phyloP scores from a whole-genome alignment of 2,888 invertebrate genomes.

The Thereva unica region DNA sequence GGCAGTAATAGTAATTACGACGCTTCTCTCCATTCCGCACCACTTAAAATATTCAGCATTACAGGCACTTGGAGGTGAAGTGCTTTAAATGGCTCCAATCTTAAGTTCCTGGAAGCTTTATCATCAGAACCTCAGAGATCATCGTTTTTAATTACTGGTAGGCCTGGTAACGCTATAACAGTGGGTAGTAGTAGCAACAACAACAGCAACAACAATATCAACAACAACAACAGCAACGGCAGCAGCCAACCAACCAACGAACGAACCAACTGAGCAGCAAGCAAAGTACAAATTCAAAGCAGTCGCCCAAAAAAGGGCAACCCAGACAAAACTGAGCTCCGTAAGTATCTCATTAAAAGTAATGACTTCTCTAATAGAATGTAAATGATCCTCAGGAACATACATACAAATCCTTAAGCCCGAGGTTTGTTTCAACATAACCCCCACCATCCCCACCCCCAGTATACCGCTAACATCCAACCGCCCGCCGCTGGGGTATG shows the following conservation, averaged over 20 bases:
- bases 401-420: neutral
- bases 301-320: slow-evolving; percentile 22
- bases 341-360: slow-evolving; percentile 39
- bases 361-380: slow-evolving; percentile 37
- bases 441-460: neutral
- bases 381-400: slow-evolving; percentile 35
- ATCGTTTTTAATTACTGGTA: slow-evolving; percentile 29
- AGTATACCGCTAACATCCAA: no score
- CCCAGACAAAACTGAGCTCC: slow-evolving; percentile 16
- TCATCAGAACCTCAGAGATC: slow-evolving; percentile 19
- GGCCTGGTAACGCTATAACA: neutral
- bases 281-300: neutral
- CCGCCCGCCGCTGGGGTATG: no score
- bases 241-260: no score
- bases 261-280: slow-evolving; percentile 2
- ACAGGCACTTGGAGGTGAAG: slow-evolving; percentile 3
- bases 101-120: neutral
- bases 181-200: no score
- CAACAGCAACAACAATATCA: no score
- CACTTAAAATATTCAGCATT: neutral
- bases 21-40: neutral
- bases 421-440: neutral
- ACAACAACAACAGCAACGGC: no score
- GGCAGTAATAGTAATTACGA: no score
- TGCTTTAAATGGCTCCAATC: slow-evolving; percentile 20